Conservation (phyloP, 2,888 invertebrate species). For the Synergus gifuensis region DNA sequence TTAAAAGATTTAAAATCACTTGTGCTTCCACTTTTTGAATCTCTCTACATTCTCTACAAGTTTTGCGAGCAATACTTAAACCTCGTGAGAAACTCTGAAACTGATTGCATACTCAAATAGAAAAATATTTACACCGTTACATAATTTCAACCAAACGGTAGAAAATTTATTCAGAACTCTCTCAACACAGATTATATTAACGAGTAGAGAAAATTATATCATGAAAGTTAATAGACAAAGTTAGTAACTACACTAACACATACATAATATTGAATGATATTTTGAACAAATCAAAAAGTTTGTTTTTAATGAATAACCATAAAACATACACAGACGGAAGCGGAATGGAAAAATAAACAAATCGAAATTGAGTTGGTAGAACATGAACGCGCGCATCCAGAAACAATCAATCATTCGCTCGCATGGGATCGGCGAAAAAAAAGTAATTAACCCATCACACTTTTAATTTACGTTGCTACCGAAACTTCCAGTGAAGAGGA, state of each 20-base stretch:
- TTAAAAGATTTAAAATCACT: background rate
- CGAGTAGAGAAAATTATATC: no score
- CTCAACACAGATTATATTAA: background rate
- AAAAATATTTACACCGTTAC: background rate
- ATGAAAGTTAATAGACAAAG: no score
- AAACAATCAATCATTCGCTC: constrained; percentile 25
- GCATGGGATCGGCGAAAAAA: background rate
- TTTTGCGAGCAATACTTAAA: background rate
- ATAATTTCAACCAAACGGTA: background rate
- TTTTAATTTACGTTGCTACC: constrained; percentile 2
- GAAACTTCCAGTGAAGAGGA: background rate
- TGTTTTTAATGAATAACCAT: constrained; percentile 7
- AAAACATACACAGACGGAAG: background rate
- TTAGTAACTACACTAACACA: background rate
- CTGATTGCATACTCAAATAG: constrained; percentile 9
- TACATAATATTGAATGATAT: background rate
- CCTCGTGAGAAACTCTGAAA: background rate
- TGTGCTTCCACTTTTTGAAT: background rate
- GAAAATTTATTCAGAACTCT: background rate
- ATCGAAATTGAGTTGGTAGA: background rate
- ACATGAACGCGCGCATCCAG: background rate
- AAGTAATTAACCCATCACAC: constrained; percentile 35
- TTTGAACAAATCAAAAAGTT: background rate
- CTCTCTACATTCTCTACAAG: background rate
- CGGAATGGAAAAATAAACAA: constrained; percentile 17